Evolutionary conservation across 2,113 vertebrate genomes (phyloP).

Genomic region (Channa argus): DNA sequence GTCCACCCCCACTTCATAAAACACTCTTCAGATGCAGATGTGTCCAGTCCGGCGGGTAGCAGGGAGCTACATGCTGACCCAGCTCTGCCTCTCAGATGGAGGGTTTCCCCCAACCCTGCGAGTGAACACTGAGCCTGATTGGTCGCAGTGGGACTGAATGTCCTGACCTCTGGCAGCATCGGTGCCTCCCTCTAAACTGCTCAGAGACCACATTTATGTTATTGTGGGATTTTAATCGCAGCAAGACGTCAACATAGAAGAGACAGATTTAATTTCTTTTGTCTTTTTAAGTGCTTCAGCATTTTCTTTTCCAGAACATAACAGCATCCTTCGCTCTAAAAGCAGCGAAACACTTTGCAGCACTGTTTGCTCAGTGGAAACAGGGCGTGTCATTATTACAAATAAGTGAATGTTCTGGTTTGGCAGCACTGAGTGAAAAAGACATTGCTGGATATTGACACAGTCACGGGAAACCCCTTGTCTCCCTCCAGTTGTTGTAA

Average conservation of each 20-base stretch:
- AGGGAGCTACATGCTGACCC: background rate
- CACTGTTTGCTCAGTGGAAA: background rate
- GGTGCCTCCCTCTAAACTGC: slow-evolving; percentile 8
- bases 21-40: slow-evolving; percentile 4
- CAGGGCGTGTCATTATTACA: slow-evolving; percentile 21
- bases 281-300: background rate
- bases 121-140: no score
- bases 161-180: background rate
- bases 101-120: no score
- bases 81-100: no score
- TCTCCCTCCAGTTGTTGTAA: slow-evolving; percentile 14
- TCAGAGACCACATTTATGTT: background rate
- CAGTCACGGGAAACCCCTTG: slow-evolving; percentile 29
- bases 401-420: slow-evolving; percentile 7
- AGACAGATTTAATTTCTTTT: background rate
- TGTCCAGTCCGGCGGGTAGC: background rate
- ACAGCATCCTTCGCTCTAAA: background rate
- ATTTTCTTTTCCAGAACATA: background rate
- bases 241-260: background rate
- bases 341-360: background rate
- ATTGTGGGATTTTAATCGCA: background rate
- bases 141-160: slow-evolving; percentile 5
- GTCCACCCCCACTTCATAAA: background rate
- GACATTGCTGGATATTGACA: slow-evolving; percentile 23
- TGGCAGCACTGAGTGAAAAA: slow-evolving; percentile 5